These are phyloP conservation scores for Halocaridina rubra DNA, from an alignment of 2,888 invertebrate genomes.

Conservation along the genomic window DNA sequence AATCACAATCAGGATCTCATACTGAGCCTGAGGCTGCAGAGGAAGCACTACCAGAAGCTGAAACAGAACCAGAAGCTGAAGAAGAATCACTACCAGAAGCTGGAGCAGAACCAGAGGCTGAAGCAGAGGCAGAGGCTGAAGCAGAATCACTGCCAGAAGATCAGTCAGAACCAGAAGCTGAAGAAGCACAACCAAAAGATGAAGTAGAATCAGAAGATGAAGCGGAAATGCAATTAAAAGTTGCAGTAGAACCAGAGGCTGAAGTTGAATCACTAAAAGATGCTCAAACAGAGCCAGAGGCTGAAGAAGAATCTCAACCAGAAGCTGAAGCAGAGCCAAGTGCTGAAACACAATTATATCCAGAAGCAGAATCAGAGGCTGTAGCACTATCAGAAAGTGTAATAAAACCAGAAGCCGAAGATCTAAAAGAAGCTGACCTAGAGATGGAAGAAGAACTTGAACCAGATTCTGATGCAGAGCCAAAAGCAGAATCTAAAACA, in stretches of 20 bases:
- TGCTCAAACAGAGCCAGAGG: not conserved
- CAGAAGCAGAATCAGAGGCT: not conserved
- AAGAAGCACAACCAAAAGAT: not conserved
- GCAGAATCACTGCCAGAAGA: not conserved
- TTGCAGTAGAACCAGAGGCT: not conserved
- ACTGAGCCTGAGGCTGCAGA: not conserved
- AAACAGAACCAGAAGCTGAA: not conserved
- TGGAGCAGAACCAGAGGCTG: not conserved
- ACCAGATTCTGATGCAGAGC: no score
- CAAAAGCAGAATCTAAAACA: no score
- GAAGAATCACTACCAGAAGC: not conserved
- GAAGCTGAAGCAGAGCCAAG: not conserved
- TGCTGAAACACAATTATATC: not conserved
- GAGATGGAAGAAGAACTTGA: no score
- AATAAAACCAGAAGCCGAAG: not conserved
- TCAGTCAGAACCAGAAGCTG: not conserved
- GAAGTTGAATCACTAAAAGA: not conserved
- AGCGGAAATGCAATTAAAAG: not conserved
- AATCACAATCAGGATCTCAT: not conserved
- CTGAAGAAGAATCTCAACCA: not conserved
- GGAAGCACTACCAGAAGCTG: not conserved
- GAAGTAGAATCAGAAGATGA: not conserved
- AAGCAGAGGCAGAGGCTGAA: not conserved
- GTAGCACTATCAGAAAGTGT: not conserved
- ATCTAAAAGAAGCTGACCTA: no score